Evolutionary conservation across 2,888 invertebrate genomes (phyloP), one percentile per base, ranked within the genome.

Genomic region (Lasioglossum morio): DNA sequence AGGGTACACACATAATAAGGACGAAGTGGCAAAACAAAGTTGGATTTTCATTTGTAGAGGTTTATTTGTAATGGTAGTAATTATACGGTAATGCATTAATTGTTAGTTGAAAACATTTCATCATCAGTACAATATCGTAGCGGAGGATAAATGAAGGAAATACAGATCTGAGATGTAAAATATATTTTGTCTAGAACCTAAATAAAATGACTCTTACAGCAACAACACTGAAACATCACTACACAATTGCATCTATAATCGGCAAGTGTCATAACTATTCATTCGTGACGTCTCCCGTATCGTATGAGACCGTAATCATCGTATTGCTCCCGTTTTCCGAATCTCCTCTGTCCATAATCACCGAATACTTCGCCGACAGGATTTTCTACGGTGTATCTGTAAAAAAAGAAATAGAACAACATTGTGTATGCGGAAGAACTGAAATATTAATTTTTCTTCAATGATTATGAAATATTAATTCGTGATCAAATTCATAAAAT

Each of bases 261-360:
- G 63, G 69, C 69, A 37, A 48, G 12, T 46, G n/a, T 27, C 48
- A 27, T 75, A 5, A 5, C 30, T 85, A 70, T 57, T 88, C 86
- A 92, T 53, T 92, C 90, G 80, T 89, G 90, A 79, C 89, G 96
- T 86, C 97, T 96, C 19, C 97, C 97, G 92, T 97, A 97, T 86
- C 97, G 95, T 95, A 97, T 96, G 91, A 97, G 97, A 1, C 97
- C 97, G 90, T 97, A 98, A 93, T 97, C 97, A 89, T 97, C 97
- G 89, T 97, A 97, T 34, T 96, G 96, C 84, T 97, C 97, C 2
- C 97, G 96, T 90, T 97, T 97, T 5, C 96, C 97, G 91, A 97
- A 96, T 90, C 97, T 89, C 93, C 97, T 95, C 92, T 97, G 95
- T 1, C 96, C 96, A 89, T 97, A 97, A 92, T 97, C 97, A 72